phyloP scores from a whole-genome alignment of 2,888 invertebrate genomes.

The Metellina segmentata region DNA sequence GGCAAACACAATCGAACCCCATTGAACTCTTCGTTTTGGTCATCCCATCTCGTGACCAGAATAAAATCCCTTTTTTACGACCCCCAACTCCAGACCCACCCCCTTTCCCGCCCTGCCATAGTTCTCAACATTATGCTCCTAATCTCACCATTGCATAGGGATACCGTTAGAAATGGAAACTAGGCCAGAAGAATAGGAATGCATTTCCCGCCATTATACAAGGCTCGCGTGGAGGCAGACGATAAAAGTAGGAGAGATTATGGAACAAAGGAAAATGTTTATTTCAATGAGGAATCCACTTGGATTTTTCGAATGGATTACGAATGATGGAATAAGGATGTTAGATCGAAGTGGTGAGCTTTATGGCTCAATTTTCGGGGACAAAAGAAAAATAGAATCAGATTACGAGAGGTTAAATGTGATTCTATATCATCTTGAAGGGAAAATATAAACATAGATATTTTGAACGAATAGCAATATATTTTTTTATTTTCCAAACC shows the following conservation, averaged over 20 bases:
- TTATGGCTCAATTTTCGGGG: slow-evolving; percentile 27
- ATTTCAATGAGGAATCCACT: slow-evolving; percentile 23
- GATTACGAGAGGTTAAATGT: neutral
- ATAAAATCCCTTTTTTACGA: slow-evolving; percentile 50
- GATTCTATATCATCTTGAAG: neutral
- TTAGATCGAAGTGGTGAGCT: neutral
- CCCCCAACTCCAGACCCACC: neutral
- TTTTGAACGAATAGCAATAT: too few relatives aligned
- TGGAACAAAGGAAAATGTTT: slow-evolving; percentile 53
- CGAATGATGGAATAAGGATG: neutral
- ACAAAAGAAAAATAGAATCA: neutral
- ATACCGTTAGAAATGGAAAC: slow-evolving; percentile 67
- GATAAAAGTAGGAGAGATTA: slow-evolving; percentile 62
- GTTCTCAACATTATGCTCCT: slow-evolving; percentile 26
- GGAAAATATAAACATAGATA: neutral
- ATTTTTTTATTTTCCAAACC: too few relatives aligned
- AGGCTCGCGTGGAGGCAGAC: slow-evolving; percentile 36
- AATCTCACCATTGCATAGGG: slow-evolving; percentile 68
- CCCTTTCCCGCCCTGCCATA: neutral
- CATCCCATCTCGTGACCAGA: slow-evolving; percentile 59
- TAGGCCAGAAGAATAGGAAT: slow-evolving; percentile 31
- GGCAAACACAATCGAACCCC: slow-evolving; percentile 64
- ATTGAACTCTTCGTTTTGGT: slow-evolving; percentile 56
- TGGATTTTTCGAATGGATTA: neutral
- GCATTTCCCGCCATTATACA: slow-evolving; percentile 24